Evolutionary conservation across 1,140 invertebrate genomes (phyloP), one percentile per base, ranked within the genome.

Genomic region (Pseudomyrmex concolor): DNA sequence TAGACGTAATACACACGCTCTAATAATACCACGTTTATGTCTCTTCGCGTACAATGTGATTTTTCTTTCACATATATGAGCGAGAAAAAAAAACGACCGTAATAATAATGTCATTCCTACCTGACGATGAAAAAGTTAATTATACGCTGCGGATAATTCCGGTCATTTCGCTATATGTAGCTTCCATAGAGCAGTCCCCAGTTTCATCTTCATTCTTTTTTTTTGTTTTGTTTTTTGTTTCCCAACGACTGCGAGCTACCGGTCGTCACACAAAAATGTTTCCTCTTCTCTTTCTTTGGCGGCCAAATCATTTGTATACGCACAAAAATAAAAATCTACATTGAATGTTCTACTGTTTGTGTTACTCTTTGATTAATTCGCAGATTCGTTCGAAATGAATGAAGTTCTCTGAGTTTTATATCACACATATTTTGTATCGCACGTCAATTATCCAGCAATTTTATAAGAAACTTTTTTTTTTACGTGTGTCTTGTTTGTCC

Each of bases 111-210:
- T n/a, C 9, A 9, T n/a, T 8, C 54, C 57, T 59, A 19, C n/a
- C 57, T 19, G 17, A 19, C 55, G 17, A n/a, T 10, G 55, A 59
- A 59, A 59, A 59, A n/a, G 55, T 3, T 59, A 59, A 59, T 59
- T 59, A 59, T n/a, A n/a, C n/a, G 17, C 57, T 59, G 25, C 25
- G 25, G 3, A 34, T 34, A 34, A 34, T 34, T 34, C 25, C 25
- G 25, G 25, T 68, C 60, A 74, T 83, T 74, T 67, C 45, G 66
- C 73, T 84, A 48, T 83, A 64, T 50, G 64, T 89, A 85, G 80
- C 84, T 88, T 80, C 62, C 73, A 73, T 77, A 70, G 66, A 19
- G 48, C 43, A 48, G 25, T 63, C 25, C 59, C 34, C 45, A 25
- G 17, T 82, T 25, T 34, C 25, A 4, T 34, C 25, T 34, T 34